Base-by-base conservation (phyloP, 2,113 vertebrate genomes). In the Heliornis fulica region DNA sequence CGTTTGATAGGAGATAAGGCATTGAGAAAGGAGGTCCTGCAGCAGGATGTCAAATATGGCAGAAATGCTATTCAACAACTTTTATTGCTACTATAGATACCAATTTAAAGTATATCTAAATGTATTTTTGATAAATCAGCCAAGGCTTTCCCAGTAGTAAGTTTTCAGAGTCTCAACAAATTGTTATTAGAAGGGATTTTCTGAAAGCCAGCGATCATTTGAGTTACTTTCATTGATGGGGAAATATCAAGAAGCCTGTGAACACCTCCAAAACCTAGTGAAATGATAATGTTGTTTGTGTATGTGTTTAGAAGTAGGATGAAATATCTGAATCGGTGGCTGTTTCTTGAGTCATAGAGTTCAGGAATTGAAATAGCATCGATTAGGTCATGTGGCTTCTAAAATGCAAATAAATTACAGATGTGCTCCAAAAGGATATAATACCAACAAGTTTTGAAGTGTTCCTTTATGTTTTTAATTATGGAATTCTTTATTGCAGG, bases 401-500 rank as follows among this genome's bases (percentile, higher is more conserved):
- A 46, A 82, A 79, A 74, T 34, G 22, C 54, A 40, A 80, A 38
- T 80, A 54, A 84, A 59, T 38, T 6, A 11, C 0, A 0, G 16
- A 17, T 28, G 5, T 5, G 11, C 83, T 93, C 48, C 53, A 46
- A 7, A 66, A 38, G 29, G 9, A 15, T 19, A 5, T 10, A 45
- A 56, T 10, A 88, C 38, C 15, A 22, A 90, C 36, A 28, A 17
- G 18, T 83, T 83, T 46, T 22, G 21, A 56, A 11, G 59, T 3
- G 3, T 57, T 79, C 41, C 48, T 48, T 25, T 81, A 11, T 19
- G 45, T 26, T 80, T 87, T 60, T 85, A 11, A 83, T 48, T 18
- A 19, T 22, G 74, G 29, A 53, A 72, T 36, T 89, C 13, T 70
- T 77, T 9, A 0, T 34, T 91, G 59, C 95, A 99, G 99, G 98